Evolutionary conservation across 2,888 invertebrate genomes (phyloP), one percentile per base, ranked within the genome.

Genomic region (Cataglyphis livida): DNA sequence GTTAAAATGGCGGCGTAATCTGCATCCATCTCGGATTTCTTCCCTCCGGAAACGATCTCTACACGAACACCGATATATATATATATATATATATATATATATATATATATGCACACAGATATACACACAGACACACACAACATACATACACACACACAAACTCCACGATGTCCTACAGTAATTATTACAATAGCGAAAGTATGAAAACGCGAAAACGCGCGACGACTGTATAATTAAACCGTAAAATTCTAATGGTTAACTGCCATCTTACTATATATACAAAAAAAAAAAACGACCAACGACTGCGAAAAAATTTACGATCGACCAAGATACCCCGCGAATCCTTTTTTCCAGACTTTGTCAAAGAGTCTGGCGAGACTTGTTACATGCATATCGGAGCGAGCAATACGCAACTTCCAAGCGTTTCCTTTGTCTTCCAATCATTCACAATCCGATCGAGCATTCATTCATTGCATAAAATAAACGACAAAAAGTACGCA

Each of bases 361-460:
- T 51, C 7, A 5, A 57, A 64, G 44, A 62, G 41, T 41, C 64
- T 28, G 41, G n/a, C 54, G 28, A 15, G 15, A 57, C 28, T 74
- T 64, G n/a, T 54, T 54, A 82, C 32, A 38, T 81, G 68, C 88
- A 88, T 89, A 88, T 87, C 88, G 85, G 78, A 68, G 81, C 84
- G 88, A 87, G 85, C 88, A 89, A 84, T 87, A 84, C 64, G 87
- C 84, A 48, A 85, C 74, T 83, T 73, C 44, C 83, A 75, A 84
- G 81, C 35, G 61, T 83, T 89, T 85, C 70, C 88, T 84, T 87
- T 78, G 88, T 88, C 88, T 88, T 88, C 88, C 88, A 88, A n/a
- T 84, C 82, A 75, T 84, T 82, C 61, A 32, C 7, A n/a, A 74
- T 41, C 21, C 62, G 35, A 38, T 18, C 48, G 28, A 48, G 21